A percentile compares a stretch with the other conserved stretches of the same genome.
Conservation (phyloP, 2,888 invertebrate genomes). For the Orthosia cruda region DNA sequence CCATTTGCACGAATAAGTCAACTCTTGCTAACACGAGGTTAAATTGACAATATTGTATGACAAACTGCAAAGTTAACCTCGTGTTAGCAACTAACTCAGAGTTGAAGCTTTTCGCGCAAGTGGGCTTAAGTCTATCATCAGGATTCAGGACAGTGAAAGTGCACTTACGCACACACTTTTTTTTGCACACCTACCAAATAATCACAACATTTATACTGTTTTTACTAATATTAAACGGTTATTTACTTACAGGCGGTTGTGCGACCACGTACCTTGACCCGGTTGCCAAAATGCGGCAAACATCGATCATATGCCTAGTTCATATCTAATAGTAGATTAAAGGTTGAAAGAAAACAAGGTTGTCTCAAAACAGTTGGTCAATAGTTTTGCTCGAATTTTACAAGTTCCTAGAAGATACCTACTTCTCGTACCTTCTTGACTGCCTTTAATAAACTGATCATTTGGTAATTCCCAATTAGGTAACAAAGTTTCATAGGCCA, state of each 20-base stretch:
- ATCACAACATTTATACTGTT: neutral
- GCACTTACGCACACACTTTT: too few species aligned
- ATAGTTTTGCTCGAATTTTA: neutral
- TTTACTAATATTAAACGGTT: neutral
- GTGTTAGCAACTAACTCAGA: too few species aligned
- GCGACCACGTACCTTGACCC: conserved; percentile 43
- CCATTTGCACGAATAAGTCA: too few species aligned
- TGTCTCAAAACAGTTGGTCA: neutral
- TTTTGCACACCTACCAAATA: too few species aligned
- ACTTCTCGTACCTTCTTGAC: too few species aligned
- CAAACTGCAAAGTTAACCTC: too few species aligned
- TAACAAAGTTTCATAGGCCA: neutral
- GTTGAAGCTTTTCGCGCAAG: too few species aligned
- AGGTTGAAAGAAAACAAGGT: conserved; percentile 13
- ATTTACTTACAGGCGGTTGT: conserved; percentile 14
- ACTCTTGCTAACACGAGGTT: too few species aligned
- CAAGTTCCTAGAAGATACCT: neutral
- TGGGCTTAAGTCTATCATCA: neutral
- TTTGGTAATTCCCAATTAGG: conserved; percentile 2
- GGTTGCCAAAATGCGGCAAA: conserved; percentile 26
- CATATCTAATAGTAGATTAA: conserved; percentile 5
- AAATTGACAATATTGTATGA: too few species aligned
- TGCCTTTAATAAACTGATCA: neutral
- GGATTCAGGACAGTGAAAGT: neutral
- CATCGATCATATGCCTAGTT: conserved; percentile 10